A percentile compares a stretch with the other conserved stretches of the same genome.
These are phyloP conservation scores for Prietella phreatophila DNA, from an alignment of 2,113 vertebrate genomes.

Conservation along the genomic window DNA sequence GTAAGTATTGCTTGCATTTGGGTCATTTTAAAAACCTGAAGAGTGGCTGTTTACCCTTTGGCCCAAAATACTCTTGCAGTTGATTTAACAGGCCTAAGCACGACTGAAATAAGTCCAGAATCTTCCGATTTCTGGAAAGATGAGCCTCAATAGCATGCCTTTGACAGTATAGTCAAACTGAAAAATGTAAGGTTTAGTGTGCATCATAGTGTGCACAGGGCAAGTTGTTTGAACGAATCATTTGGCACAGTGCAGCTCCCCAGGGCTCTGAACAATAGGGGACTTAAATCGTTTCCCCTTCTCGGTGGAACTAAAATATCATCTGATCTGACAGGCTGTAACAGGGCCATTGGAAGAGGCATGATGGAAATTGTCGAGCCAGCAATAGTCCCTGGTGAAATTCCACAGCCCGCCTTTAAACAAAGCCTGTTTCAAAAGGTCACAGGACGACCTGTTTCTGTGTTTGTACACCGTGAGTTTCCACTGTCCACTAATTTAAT, in stretches of 20 bases:
- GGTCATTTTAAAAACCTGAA: not conserved
- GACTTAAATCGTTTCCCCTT: constrained; percentile 49
- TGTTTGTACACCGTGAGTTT: constrained; percentile 64
- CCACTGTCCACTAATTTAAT: constrained; percentile 22
- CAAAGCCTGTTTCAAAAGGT: constrained; percentile 63
- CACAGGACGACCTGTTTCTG: constrained; percentile 54
- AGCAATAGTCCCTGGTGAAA: constrained; percentile 62
- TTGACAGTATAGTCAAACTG: not conserved
- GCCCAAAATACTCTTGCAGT: not conserved
- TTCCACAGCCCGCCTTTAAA: constrained; percentile 68
- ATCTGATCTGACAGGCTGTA: constrained; percentile 56
- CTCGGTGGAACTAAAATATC: constrained; percentile 57
- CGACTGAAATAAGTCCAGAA: not conserved
- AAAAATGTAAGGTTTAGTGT: not conserved
- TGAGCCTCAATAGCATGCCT: not conserved
- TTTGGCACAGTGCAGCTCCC: constrained; percentile 45
- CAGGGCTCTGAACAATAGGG: constrained; percentile 39
- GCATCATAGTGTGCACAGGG: not conserved
- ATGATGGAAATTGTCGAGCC: constrained; percentile 63
- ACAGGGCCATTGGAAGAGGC: constrained; percentile 46
- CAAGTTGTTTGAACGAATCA: constrained; percentile 45
- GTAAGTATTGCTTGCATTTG: not conserved
- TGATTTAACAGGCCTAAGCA: not conserved
- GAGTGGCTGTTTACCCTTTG: not conserved
- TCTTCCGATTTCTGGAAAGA: not conserved